phyloP scores from a whole-genome alignment of 1,140 invertebrate species.

The Trichomalopsis sarcophagae region DNA sequence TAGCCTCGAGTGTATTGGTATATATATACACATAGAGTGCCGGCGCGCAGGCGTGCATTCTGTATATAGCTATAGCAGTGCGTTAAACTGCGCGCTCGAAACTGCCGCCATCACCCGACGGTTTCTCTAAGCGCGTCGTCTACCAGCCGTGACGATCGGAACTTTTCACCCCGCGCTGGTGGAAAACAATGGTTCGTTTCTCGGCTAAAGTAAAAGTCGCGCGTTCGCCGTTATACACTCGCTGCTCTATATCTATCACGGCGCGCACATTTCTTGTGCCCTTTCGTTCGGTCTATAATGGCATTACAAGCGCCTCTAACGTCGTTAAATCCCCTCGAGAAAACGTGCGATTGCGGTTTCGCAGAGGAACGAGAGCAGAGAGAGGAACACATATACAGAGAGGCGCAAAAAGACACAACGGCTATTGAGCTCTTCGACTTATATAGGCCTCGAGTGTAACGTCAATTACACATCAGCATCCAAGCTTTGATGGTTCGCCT shows the following conservation, averaged over 20 bases:
- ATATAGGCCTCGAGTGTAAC: no score
- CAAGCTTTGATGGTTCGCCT: no score
- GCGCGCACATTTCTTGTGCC: neutral
- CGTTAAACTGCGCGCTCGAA: constrained; percentile 57
- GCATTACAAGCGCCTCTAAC: neutral
- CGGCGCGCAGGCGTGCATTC: neutral
- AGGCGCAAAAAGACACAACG: no score
- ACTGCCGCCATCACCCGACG: constrained; percentile 68
- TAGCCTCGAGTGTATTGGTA: neutral
- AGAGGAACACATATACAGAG: no score
- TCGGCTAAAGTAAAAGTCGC: constrained; percentile 55
- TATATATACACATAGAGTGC: no score
- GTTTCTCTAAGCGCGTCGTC: constrained; percentile 59
- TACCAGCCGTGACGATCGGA: constrained; percentile 55
- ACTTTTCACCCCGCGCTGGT: constrained; percentile 50
- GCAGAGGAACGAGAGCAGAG: neutral
- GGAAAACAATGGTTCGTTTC: constrained; percentile 59
- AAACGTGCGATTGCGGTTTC: neutral
- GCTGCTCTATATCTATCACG: no score
- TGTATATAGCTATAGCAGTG: neutral
- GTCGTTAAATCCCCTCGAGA: neutral
- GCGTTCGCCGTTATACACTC: neutral
- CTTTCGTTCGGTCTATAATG: neutral
- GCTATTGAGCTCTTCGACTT: no score
- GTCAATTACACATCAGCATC: no score